A percentile compares a stretch with the other conserved stretches of the same genome.
Conservation (phyloP, 2,797 vertebrate genomes). For the Mastacembelus armatus region DNA sequence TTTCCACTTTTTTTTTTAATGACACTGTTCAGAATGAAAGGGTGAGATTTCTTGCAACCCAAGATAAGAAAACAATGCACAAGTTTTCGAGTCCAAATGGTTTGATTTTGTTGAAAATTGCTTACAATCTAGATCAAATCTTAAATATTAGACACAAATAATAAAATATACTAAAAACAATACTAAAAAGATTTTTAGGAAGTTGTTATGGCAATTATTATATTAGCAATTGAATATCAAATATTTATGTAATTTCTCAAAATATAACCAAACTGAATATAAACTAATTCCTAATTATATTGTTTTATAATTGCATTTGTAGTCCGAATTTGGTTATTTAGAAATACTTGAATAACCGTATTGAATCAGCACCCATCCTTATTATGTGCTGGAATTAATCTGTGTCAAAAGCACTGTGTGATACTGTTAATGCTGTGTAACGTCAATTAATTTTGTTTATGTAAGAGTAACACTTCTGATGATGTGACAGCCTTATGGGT, state of each 20-base stretch:
- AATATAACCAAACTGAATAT: not conserved
- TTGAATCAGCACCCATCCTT: not conserved
- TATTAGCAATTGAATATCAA: not conserved
- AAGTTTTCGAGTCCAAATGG: not conserved
- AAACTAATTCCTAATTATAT: not conserved
- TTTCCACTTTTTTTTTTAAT: slow-evolving; percentile 10
- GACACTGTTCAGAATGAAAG: slow-evolving; percentile 21
- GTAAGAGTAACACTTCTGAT: slow-evolving; percentile 8
- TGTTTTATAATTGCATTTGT: slow-evolving; percentile 10
- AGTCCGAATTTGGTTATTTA: not conserved
- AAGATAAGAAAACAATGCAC: not conserved
- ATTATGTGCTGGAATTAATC: slow-evolving; percentile 12
- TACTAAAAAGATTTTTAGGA: not conserved
- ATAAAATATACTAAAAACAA: too few species aligned
- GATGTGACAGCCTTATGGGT: slow-evolving; percentile 27
- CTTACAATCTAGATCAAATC: slow-evolving; percentile 9
- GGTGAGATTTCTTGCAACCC: slow-evolving; percentile 6
- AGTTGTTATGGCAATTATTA: not conserved
- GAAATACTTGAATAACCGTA: not conserved
- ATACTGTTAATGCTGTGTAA: not conserved
- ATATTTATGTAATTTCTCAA: not conserved
- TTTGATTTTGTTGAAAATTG: slow-evolving; percentile 3
- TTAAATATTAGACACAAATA: too few species aligned
- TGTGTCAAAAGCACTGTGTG: not conserved
- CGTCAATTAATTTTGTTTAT: slow-evolving; percentile 39